These are phyloP conservation scores for Leptoteleia sp. DNA, from an alignment of 1,140 invertebrate genomes.

Conservation along the genomic window DNA sequence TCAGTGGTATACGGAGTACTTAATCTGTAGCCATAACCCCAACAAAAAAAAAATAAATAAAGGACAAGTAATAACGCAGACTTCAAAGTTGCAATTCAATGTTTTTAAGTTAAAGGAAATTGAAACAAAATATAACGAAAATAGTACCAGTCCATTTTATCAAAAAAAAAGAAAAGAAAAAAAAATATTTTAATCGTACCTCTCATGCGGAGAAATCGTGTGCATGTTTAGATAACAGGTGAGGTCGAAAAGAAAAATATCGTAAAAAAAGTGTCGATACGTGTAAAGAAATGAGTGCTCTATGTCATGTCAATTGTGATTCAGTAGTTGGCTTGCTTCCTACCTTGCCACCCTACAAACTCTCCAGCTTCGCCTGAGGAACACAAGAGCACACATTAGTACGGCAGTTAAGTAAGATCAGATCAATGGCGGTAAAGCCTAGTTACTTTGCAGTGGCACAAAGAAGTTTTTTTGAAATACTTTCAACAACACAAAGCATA, in stretches of 20 bases:
- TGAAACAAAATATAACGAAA: too few relatives aligned
- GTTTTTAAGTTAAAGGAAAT: too few relatives aligned
- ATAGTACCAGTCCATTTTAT: neutral
- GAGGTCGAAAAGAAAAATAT: slow-evolving; percentile 26
- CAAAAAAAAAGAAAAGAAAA: slow-evolving; percentile 1
- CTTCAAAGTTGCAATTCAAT: too few relatives aligned
- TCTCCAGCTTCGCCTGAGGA: slow-evolving; percentile 89
- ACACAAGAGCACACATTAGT: slow-evolving; percentile 83
- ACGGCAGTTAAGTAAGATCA: slow-evolving; percentile 81
- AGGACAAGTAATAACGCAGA: too few relatives aligned
- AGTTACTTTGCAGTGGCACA: slow-evolving; percentile 80
- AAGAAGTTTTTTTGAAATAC: slow-evolving; percentile 68
- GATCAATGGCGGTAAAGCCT: slow-evolving; percentile 80
- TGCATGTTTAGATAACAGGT: slow-evolving; percentile 13
- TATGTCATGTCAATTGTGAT: slow-evolving; percentile 81
- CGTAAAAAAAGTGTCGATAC: slow-evolving; percentile 13
- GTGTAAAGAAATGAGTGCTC: slow-evolving; percentile 71
- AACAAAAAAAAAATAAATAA: too few relatives aligned
- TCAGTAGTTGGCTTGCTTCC: slow-evolving; percentile 83
- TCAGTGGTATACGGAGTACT: too few relatives aligned
- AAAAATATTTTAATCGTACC: slow-evolving; percentile 58
- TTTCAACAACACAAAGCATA: slow-evolving; percentile 66
- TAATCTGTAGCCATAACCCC: too few relatives aligned
- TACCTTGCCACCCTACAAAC: slow-evolving; percentile 93
- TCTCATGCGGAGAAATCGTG: slow-evolving; percentile 38